Evolutionary conservation across 2,888 invertebrate genomes (phyloP).

Genomic region (Sphinx pinastri): DNA sequence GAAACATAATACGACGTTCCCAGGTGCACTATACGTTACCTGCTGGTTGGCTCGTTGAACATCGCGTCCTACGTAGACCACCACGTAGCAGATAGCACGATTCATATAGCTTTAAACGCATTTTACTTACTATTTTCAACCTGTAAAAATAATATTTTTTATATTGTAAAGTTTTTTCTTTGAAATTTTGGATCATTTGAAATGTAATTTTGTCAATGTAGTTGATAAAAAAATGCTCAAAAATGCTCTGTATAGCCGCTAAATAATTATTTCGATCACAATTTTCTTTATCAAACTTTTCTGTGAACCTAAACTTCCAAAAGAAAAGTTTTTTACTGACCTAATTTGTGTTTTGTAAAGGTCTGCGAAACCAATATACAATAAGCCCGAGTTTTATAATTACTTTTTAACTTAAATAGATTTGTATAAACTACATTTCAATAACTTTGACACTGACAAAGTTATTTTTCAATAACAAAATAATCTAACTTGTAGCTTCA

Average conservation of each 20-base stretch:
- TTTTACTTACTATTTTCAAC: neutral
- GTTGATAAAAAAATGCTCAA: no score
- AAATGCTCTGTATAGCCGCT: no score
- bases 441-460: neutral
- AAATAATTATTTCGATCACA: neutral
- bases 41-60: slow-evolving; percentile 6
- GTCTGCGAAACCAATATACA: neutral
- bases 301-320: neutral
- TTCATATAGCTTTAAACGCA: neutral
- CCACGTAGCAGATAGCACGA: neutral
- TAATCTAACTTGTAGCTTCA: slow-evolving; percentile 1
- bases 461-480: slow-evolving; percentile 1
- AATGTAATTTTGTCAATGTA: no score
- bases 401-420: neutral
- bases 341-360: neutral
- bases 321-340: neutral
- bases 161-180: no score
- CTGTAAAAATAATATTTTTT: no score
- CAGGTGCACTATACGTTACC: slow-evolving; percentile 18
- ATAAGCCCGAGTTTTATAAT: neutral
- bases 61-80: neutral
- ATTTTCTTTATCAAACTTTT: neutral
- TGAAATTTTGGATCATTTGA: no score
- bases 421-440: neutral
- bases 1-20: neutral